Evolutionary conservation across 2,113 vertebrate species (phyloP), one percentile per base, ranked within the genome.

Genomic region (Centropus bengalensis): DNA sequence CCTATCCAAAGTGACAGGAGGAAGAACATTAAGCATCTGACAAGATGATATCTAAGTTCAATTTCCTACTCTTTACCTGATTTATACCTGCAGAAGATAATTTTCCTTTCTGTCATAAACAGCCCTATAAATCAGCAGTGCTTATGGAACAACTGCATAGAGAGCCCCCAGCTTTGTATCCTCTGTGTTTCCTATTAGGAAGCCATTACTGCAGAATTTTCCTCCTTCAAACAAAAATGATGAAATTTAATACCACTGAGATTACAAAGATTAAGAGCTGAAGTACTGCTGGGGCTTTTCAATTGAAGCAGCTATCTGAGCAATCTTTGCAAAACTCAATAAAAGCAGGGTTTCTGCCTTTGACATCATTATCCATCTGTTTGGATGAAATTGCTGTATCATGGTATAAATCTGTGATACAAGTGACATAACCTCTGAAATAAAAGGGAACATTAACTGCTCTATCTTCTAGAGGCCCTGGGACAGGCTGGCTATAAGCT

Each of bases 11-110:
- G 99, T 99, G 99, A 99, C 99, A 99, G 99, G 99, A 99, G 99
- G 99, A 99, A 99, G 99, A 99, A 99, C 99, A 99, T 99, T 99
- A 99, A 99, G 99, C 99, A 99, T 99, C 99, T 99, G 99, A 99
- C 99, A 99, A 99, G 99, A 99, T 99, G 99, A 99, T 99, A 99
- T 99, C 99, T 99, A 99, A 99, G 99, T 99, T 99, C 99, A 99
- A 99, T 99, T 99, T 99, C 99, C 99, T 99, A 98, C 99, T 99
- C 99, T 99, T 99, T 99, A 99, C 99, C 99, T 99, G 99, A 99
- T 99, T 99, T 99, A 99, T 99, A 99, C 99, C 99, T 99, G 99
- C 99, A 99, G 99, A 99, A 99, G 98, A 99, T 99, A 99, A 99
- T 99, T 99, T 99, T 99, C 99, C 99, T 99, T 99, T 99, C 99